Percentiles rank a stretch among this genome's conserved stretches.
Conservation (phyloP, 2,797 vertebrate genomes). For the Eulemur coronatus region DNA sequence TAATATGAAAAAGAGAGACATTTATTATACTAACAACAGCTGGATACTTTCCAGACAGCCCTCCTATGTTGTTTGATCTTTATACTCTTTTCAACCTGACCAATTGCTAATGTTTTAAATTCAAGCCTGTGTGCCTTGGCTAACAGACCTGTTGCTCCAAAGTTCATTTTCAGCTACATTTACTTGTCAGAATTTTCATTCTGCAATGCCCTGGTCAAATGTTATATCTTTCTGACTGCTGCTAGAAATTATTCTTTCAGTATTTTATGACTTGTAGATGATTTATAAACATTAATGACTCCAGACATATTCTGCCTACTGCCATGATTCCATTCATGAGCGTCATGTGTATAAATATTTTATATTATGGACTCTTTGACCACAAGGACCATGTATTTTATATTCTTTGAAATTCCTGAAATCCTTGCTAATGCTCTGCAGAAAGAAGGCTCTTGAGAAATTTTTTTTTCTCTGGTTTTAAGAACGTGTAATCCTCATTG, state of each 20-base stretch:
- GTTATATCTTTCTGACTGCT: neutral
- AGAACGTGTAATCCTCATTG: neutral
- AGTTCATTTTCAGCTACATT: neutral
- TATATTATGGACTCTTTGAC: neutral
- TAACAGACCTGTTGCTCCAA: neutral
- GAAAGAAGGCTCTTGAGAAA: neutral
- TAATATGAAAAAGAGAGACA: too few species aligned
- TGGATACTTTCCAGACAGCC: too few species aligned
- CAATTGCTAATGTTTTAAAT: neutral
- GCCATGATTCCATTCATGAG: neutral
- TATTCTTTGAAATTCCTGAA: neutral
- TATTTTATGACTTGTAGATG: neutral
- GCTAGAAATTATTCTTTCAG: neutral
- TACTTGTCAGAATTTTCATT: neutral
- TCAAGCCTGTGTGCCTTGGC: neutral
- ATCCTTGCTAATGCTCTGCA: neutral
- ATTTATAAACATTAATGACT: neutral
- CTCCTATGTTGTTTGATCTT: neutral
- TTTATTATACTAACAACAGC: too few species aligned
- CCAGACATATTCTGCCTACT: neutral
- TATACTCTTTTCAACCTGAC: too few species aligned
- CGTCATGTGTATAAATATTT: neutral
- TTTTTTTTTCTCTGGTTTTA: neutral
- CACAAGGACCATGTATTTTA: neutral
- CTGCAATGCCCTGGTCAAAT: neutral